These are phyloP conservation scores for Argynnis bischoffii DNA, from an alignment of 2,888 invertebrate genomes.

Conservation along the genomic window DNA sequence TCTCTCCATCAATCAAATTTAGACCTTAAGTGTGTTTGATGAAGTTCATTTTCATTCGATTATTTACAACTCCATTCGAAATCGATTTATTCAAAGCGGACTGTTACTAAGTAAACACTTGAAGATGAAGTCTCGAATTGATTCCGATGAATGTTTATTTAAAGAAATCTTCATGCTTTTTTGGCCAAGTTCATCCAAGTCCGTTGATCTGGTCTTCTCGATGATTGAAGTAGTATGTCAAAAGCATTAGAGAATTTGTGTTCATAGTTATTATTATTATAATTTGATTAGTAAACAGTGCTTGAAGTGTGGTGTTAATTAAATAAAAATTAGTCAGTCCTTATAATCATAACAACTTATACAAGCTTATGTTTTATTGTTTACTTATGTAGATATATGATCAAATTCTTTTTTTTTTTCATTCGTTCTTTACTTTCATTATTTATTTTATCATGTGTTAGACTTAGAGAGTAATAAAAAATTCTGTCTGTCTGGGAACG, in stretches of 20 bases:
- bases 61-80: conserved; percentile 50
- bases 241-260: conserved; percentile 54
- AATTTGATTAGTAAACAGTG: conserved; percentile 38
- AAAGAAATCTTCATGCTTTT: conserved; percentile 70
- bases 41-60: conserved; percentile 47
- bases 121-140: conserved; percentile 70
- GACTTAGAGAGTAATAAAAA: too few relatives aligned
- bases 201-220: conserved; percentile 59
- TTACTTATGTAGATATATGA: too few relatives aligned
- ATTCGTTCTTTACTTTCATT: too few relatives aligned
- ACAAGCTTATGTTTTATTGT: too few relatives aligned
- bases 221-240: conserved; percentile 64
- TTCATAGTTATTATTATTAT: conserved; percentile 53
- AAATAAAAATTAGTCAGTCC: neutral
- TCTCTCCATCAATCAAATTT: conserved; percentile 29
- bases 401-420: too few relatives aligned
- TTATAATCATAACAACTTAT: too few relatives aligned
- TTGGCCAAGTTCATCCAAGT: conserved; percentile 64
- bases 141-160: conserved; percentile 75
- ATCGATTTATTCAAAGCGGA: conserved; percentile 74
- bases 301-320: conserved; percentile 21
- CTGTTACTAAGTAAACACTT: conserved; percentile 79
- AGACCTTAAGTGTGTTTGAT: conserved; percentile 33
- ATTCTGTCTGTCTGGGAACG: too few relatives aligned
- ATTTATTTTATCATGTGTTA: too few relatives aligned